Evolutionary conservation across 1,140 invertebrate species (phyloP).

Genomic region (Ceratina australensis): DNA sequence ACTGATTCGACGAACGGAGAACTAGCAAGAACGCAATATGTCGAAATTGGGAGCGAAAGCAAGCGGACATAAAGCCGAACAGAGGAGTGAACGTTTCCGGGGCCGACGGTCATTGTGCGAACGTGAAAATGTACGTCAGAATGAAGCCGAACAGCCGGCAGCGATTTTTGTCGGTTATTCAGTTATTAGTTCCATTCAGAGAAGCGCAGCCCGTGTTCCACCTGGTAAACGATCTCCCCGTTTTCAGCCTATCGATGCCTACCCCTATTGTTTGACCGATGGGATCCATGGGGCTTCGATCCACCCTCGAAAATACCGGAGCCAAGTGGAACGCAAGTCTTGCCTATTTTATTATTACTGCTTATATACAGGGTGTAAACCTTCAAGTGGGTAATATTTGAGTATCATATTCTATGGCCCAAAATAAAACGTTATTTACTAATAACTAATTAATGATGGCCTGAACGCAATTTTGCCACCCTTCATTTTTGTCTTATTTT

Average conservation of each 20-base stretch:
- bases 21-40: constrained; percentile 72
- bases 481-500: no score
- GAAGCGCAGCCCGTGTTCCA: constrained; percentile 64
- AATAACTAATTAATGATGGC: no score
- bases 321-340: not conserved
- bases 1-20: constrained; percentile 58
- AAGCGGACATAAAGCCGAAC: constrained; percentile 55
- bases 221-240: constrained; percentile 38
- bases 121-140: constrained; percentile 65
- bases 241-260: constrained; percentile 26
- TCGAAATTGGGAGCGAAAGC: constrained; percentile 56
- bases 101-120: constrained; percentile 66
- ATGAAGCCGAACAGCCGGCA: constrained; percentile 76
- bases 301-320: not conserved
- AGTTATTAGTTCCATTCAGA: constrained; percentile 78
- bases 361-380: no score
- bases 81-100: constrained; percentile 45
- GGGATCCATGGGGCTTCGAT: constrained; percentile 20
- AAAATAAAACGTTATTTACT: no score
- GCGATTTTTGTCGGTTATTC: constrained; percentile 77
- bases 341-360: no score
- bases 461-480: no score
- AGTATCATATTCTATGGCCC: no score
- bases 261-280: constrained; percentile 41
- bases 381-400: no score